These are phyloP conservation scores for Neotoxoptera formosana DNA, from an alignment of 1,140 invertebrate species.

Conservation along the genomic window DNA sequence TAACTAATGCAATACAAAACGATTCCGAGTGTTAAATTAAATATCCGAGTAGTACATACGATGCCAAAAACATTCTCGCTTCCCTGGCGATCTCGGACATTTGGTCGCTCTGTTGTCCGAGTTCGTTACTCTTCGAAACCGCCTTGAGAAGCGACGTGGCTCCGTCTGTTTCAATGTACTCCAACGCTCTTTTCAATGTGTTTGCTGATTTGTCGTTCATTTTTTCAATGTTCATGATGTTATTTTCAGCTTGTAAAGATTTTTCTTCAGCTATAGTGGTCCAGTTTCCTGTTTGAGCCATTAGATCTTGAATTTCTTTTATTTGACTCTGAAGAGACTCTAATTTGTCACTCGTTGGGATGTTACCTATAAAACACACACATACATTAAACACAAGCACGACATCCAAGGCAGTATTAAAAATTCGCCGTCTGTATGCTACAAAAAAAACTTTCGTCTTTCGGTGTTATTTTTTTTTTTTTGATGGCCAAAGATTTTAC, in stretches of 20 bases:
- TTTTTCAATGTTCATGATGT: conserved; percentile 77
- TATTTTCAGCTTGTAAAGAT: conserved; percentile 71
- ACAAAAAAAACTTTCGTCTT: too few relatives aligned
- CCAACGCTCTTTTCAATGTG: conserved; percentile 70
- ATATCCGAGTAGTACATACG: conserved; percentile 65
- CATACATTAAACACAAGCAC: background rate
- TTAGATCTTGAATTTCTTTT: conserved; percentile 71
- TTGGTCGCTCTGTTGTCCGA: conserved; percentile 87
- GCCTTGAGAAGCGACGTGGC: conserved; percentile 79
- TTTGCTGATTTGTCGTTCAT: conserved; percentile 64
- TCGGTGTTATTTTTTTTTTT: too few relatives aligned
- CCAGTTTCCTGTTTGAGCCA: conserved; percentile 70
- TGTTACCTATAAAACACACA: background rate
- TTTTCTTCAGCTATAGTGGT: conserved; percentile 70
- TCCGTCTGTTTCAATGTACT: conserved; percentile 83
- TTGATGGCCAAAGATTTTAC: too few relatives aligned
- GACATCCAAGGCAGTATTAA: background rate
- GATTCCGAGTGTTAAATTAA: background rate
- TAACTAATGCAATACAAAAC: background rate
- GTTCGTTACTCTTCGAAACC: conserved; percentile 80
- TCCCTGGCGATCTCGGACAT: conserved; percentile 91
- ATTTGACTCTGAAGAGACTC: conserved; percentile 67
- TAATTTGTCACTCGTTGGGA: conserved; percentile 36
- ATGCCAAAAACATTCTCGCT: conserved; percentile 80
- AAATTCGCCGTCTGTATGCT: too few relatives aligned